Percentiles rank a stretch among this genome's conserved stretches.
Evolutionary conservation across 2,797 vertebrate genomes (phyloP).

Genomic region (Chelmon rostratus): DNA sequence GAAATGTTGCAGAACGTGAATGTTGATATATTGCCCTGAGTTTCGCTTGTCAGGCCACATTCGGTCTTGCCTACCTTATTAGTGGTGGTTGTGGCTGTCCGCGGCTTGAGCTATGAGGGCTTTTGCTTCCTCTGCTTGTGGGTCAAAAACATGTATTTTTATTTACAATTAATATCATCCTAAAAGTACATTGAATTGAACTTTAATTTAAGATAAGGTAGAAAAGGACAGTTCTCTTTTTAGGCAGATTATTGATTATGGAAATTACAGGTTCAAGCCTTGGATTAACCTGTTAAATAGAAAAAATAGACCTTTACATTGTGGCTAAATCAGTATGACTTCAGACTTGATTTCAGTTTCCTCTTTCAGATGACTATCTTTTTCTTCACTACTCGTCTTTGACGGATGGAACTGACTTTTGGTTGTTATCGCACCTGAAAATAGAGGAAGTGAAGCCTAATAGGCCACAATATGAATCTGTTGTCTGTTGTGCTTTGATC

Average conservation of each 20-base stretch:
- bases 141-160: background rate
- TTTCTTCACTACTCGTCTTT: background rate
- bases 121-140: too few species aligned
- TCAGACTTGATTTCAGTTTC: slow-evolving; percentile 48
- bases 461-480: background rate
- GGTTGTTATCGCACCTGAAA: slow-evolving; percentile 43
- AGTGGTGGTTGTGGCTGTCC: background rate
- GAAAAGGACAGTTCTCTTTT: background rate
- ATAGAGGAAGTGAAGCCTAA: slow-evolving; percentile 55
- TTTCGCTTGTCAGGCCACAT: background rate
- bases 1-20: background rate
- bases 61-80: background rate
- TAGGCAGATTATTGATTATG: background rate
- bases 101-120: background rate
- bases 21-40: background rate
- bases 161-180: background rate
- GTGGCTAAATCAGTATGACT: background rate
- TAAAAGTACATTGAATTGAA: background rate
- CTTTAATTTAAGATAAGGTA: background rate
- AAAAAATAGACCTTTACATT: background rate
- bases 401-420: slow-evolving; percentile 11
- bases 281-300: background rate
- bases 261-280: background rate
- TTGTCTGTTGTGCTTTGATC: background rate
- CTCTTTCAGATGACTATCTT: slow-evolving; percentile 9